phyloP scores from a whole-genome alignment of 1,140 invertebrate species.

The Drosophila gunungcola region DNA sequence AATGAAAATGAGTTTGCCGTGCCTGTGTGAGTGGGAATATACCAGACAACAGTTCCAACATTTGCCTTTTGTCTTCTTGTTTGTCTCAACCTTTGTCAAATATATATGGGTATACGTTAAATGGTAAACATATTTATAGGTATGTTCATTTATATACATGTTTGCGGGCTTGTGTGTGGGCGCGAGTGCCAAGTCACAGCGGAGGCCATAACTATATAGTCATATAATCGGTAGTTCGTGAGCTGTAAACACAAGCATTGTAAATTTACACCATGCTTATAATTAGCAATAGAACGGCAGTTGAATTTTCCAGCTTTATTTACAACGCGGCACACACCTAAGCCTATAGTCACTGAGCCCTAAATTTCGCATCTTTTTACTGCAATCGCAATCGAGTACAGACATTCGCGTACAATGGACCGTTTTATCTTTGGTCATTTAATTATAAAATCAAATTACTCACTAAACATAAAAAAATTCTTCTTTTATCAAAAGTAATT shows the following conservation, averaged over 20 bases:
- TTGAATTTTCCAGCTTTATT: conserved; percentile 68
- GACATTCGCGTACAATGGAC: not conserved
- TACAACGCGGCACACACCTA: not conserved
- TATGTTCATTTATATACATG: not conserved
- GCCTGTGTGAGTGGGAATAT: conserved; percentile 9
- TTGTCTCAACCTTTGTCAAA: conserved; percentile 57
- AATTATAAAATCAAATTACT: not conserved
- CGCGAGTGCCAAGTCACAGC: conserved; percentile 26
- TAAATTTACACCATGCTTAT: conserved; percentile 77
- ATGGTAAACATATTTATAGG: not conserved
- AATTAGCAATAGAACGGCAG: conserved; percentile 79
- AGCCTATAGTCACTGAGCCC: not conserved
- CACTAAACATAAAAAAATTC: too few species aligned
- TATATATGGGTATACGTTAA: not conserved
- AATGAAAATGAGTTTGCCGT: conserved; percentile 26
- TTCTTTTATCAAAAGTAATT: too few species aligned
- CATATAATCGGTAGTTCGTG: conserved; percentile 78
- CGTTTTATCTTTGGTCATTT: not conserved
- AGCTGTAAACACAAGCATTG: conserved; percentile 77
- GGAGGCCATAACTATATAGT: conserved; percentile 61
- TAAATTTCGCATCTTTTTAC: conserved; percentile 4
- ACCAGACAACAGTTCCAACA: conserved; percentile 26
- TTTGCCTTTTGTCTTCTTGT: conserved; percentile 55
- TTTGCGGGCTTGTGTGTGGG: not conserved
- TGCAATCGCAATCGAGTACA: not conserved